Conservation (phyloP, 2,113 vertebrate genomes). For the Pycnonotus jocosus region DNA sequence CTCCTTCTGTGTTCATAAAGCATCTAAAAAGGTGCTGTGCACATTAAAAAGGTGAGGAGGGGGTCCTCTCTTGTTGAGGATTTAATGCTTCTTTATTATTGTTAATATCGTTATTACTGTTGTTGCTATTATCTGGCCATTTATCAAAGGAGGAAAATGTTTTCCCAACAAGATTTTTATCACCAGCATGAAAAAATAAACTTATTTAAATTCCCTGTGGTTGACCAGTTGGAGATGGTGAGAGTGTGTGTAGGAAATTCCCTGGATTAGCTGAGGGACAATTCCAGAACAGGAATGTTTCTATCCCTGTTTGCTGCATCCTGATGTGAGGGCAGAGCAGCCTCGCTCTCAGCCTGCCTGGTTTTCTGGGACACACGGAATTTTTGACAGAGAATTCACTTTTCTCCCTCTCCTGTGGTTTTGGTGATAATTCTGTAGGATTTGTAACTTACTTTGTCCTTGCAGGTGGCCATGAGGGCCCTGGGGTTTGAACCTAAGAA, state of each 20-base stretch:
- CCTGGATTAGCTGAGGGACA: background rate
- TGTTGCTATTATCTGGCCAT: background rate
- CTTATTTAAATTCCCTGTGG: background rate
- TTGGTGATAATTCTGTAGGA: background rate
- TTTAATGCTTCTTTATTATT: background rate
- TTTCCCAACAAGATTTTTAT: background rate
- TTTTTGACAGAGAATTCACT: background rate
- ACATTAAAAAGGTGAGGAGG: background rate
- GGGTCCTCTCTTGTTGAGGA: background rate
- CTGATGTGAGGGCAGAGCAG: background rate
- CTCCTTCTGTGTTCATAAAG: background rate
- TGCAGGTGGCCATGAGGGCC: constrained; percentile 90
- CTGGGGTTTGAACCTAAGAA: constrained; percentile 93
- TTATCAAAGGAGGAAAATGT: background rate
- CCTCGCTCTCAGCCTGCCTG: background rate
- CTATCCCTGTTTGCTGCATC: background rate
- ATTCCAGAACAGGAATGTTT: background rate
- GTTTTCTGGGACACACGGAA: background rate
- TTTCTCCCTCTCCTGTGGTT: fast-evolving
- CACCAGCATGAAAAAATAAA: background rate
- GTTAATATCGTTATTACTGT: too few relatives aligned
- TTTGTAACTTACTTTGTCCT: background rate
- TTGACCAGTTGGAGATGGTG: too few relatives aligned
- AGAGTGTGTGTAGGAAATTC: too few relatives aligned
- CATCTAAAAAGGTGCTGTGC: background rate